A percentile compares a stretch with the other conserved stretches of the same genome.
These are phyloP conservation scores for Mystacides longicornis DNA, from an alignment of 2,888 invertebrate genomes.

Conservation along the genomic window DNA sequence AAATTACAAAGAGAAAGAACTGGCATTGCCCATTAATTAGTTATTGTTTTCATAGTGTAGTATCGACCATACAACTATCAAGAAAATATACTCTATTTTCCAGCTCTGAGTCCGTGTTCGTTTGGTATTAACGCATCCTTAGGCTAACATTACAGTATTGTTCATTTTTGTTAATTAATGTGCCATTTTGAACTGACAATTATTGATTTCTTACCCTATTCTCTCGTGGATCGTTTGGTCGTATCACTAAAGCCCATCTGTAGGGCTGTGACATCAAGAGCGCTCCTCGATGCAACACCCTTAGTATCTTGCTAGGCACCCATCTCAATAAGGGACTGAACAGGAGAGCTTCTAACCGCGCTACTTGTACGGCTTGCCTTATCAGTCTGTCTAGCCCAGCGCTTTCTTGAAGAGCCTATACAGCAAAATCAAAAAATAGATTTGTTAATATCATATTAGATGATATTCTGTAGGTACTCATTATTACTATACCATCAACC, in stretches of 20 bases:
- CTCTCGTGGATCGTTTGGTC: constrained; percentile 78
- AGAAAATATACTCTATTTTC: too few species aligned
- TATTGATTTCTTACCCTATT: constrained; percentile 43
- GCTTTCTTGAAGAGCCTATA: constrained; percentile 66
- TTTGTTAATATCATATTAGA: background rate
- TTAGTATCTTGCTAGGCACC: constrained; percentile 56
- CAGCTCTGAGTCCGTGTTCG: too few species aligned
- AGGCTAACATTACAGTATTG: too few species aligned
- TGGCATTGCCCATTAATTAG: too few species aligned
- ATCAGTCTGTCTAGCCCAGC: constrained; percentile 74
- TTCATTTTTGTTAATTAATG: too few species aligned
- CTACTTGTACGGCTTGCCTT: constrained; percentile 73
- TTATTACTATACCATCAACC: too few species aligned
- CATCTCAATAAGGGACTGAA: constrained; percentile 68
- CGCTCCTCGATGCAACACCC: constrained; percentile 63
- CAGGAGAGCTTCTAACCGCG: constrained; percentile 74
- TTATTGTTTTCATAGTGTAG: too few species aligned
- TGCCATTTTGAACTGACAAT: too few species aligned
- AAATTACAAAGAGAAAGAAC: too few species aligned
- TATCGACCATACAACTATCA: too few species aligned
- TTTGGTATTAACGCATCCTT: too few species aligned
- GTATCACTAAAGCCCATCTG: constrained; percentile 64
- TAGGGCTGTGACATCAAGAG: constrained; percentile 67
- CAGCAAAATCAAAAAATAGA: constrained; percentile 14
- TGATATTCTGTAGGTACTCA: background rate